Percentiles rank a stretch among this genome's conserved stretches.
These are phyloP conservation scores for Gastrophysa polygoni DNA, from an alignment of 2,888 invertebrate genomes.

Conservation along the genomic window DNA sequence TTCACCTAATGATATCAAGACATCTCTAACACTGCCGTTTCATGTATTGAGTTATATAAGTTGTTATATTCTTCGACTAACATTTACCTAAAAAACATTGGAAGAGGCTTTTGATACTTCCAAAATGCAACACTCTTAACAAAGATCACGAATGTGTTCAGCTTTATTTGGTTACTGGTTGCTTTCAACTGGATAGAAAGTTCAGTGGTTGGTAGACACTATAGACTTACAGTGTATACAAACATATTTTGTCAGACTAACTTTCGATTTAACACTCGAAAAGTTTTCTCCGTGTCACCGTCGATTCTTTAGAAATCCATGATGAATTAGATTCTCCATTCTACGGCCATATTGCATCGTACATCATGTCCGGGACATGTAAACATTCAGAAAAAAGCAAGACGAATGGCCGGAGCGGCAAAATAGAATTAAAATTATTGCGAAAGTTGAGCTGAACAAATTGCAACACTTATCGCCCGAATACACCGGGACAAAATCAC, in stretches of 20 bases:
- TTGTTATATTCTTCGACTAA: too few relatives aligned
- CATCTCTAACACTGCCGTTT: too few relatives aligned
- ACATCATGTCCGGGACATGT: background rate
- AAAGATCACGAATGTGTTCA: too few relatives aligned
- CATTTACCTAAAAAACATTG: too few relatives aligned
- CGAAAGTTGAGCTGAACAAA: conserved; percentile 31
- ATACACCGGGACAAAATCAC: background rate
- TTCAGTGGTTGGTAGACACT: background rate
- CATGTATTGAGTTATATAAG: too few relatives aligned
- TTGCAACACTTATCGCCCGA: conserved; percentile 4
- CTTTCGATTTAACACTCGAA: conserved; percentile 22
- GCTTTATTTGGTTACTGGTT: too few relatives aligned
- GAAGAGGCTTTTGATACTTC: too few relatives aligned
- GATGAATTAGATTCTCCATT: background rate
- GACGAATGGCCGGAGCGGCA: background rate
- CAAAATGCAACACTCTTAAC: too few relatives aligned
- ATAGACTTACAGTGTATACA: background rate
- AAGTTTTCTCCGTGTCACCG: background rate
- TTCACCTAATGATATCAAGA: too few relatives aligned
- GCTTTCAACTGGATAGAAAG: too few relatives aligned
- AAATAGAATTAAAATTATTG: background rate
- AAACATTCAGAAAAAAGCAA: background rate
- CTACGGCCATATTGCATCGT: background rate
- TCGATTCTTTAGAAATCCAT: background rate
- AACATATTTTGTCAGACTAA: conserved; percentile 33